phyloP scores from a whole-genome alignment of 35 echinoderm and acorn worm species.

The Acanthaster planci region DNA sequence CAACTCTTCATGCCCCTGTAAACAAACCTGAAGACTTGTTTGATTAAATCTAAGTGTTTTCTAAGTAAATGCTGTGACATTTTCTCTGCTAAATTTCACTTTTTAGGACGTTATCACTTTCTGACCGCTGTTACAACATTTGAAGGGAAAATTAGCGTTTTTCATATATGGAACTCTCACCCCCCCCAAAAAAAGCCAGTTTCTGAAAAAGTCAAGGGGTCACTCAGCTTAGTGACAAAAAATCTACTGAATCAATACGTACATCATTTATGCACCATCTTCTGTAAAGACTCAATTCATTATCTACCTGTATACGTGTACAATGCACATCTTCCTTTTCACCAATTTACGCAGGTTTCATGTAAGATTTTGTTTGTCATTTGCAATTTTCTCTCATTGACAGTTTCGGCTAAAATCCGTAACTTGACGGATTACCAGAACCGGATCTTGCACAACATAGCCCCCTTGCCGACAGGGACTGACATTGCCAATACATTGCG shows the following conservation, averaged over 20 bases:
- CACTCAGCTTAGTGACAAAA: too few species aligned
- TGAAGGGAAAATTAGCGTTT: too few species aligned
- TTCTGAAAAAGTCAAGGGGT: neutral
- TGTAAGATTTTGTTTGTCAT: neutral
- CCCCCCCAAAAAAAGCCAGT: neutral
- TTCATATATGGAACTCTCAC: too few species aligned
- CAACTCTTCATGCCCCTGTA: too few species aligned
- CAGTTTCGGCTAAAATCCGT: slow-evolving; percentile 95
- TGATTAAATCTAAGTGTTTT: too few species aligned
- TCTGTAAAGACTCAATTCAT: neutral
- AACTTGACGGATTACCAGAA: slow-evolving; percentile 95
- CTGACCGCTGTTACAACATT: too few species aligned
- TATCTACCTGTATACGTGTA: neutral
- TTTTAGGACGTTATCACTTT: too few species aligned
- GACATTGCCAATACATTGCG: slow-evolving; percentile 96
- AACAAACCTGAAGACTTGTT: too few species aligned
- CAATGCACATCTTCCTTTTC: neutral
- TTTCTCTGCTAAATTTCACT: too few species aligned
- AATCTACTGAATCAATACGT: too few species aligned
- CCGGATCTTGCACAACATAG: slow-evolving; percentile 84
- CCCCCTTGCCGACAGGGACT: slow-evolving; percentile 85
- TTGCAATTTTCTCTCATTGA: neutral
- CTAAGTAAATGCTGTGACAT: too few species aligned
- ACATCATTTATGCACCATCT: neutral
- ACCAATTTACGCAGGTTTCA: neutral